A percentile compares a stretch with the other conserved stretches of the same genome.
These are phyloP conservation scores for Cladorhizidae sp. DNA, from an alignment of 37 sponge, comb jelly and placozoan species.

Conservation along the genomic window DNA sequence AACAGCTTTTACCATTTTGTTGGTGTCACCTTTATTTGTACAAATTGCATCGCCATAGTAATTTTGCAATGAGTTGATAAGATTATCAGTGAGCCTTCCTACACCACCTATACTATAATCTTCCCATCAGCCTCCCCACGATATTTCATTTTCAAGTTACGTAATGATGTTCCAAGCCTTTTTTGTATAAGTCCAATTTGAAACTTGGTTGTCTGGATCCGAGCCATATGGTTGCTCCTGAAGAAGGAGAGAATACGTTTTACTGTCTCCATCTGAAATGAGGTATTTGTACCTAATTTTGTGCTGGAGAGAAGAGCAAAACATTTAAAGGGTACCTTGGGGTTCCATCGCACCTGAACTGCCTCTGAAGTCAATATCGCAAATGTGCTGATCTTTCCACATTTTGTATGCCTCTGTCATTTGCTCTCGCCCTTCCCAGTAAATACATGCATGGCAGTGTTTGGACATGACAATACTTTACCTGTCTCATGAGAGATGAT, in stretches of 20 bases:
- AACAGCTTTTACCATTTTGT: constrained; percentile 32
- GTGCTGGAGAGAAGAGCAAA: not conserved
- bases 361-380: constrained; percentile 5
- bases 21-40: constrained; percentile 8
- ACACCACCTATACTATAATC: constrained; percentile 30
- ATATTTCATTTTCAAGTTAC: constrained; percentile 11
- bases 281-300: constrained; percentile 9
- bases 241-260: not conserved
- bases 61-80: constrained; percentile 32
- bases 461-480: constrained; percentile 24
- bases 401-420: not conserved
- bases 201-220: not conserved
- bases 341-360: constrained; percentile 37
- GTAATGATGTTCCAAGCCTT: constrained; percentile 18
- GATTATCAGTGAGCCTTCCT: constrained; percentile 20
- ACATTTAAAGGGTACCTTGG: not conserved
- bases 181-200: constrained; percentile 42
- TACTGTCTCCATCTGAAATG: constrained; percentile 18
- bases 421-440: not conserved
- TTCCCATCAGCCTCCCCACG: constrained; percentile 3
- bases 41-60: constrained; percentile 41
- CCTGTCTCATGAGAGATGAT: constrained; percentile 7
- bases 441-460: constrained; percentile 10
- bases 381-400: constrained; percentile 6
- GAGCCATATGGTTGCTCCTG: constrained; percentile 35